phyloP scores from a whole-genome alignment of 2,113 vertebrate species.

The Microtus oregoni region DNA sequence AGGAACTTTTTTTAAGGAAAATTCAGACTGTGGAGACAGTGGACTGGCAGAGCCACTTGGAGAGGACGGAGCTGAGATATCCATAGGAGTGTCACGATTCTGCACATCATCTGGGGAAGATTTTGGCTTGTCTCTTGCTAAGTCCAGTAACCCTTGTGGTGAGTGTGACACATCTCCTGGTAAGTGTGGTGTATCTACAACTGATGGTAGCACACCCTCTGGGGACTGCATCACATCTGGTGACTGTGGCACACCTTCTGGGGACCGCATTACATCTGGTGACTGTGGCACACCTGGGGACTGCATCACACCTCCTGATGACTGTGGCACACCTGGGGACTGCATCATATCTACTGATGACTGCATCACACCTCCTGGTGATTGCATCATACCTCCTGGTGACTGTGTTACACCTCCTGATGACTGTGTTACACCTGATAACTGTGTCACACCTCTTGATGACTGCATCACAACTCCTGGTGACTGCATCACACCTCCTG shows the following conservation, averaged over 20 bases:
- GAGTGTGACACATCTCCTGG: not conserved
- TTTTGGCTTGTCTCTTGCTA: not conserved
- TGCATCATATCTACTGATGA: too few species aligned
- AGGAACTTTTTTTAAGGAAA: slow-evolving; percentile 37
- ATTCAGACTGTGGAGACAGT: not conserved
- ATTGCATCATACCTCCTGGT: accelerated
- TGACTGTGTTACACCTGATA: too few species aligned
- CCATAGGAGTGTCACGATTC: slow-evolving; percentile 36
- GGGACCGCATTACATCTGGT: not conserved
- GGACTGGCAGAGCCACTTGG: not conserved
- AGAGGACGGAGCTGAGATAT: slow-evolving; percentile 18
- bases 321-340: not conserved
- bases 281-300: not conserved
- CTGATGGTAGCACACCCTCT: not conserved
- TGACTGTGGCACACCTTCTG: not conserved
- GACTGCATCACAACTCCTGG: not conserved
- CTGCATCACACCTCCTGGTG: too few species aligned
- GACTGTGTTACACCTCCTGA: not conserved
- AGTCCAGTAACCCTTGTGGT: not conserved
- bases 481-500: not conserved
- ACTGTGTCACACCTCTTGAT: too few species aligned
- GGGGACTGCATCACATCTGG: not conserved
- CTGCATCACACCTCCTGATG: too few species aligned
- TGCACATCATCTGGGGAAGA: not conserved
- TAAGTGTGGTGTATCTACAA: not conserved